Base-by-base conservation (phyloP, 2,888 invertebrate genomes). In the Halictus ligatus region DNA sequence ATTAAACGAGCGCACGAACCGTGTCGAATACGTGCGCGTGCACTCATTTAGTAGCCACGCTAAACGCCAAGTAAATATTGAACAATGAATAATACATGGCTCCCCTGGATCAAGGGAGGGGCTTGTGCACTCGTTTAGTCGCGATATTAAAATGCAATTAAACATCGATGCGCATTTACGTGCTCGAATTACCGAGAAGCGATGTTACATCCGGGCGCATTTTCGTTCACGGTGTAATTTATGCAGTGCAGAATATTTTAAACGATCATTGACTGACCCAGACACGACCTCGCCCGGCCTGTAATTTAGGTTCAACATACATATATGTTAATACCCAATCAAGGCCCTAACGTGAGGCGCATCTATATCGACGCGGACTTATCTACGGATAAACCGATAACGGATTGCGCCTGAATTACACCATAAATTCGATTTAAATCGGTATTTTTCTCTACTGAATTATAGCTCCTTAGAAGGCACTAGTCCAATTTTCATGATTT, bases 21-120 rank as follows among this genome's bases (percentile, higher is more conserved):
- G 8, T 15, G 46, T 50, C 64, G n/a, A 5, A 21, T n/a, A 15
- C 40, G 48, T 64, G 25, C 75, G 18, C 21, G 25, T 25, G 69
- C 25, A 76, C 69, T 76, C 67, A 75, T 84, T 84, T 69, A 48
- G 58, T 29, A 67, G 67, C 40, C 73, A 15, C 67, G 71, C 60
- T 80, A 80, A 84, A 84, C 35, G 69, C 50, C 80, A 71, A 48
- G 80, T 84, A 80, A 80, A 80, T 84, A 85, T 85, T 78, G 71
- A 80, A 64, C 72, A 58, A 73, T 78, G 85, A 85, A 85, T 86
- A 85, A 86, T 81, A 48, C 78, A 81, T 75, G 18, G n/a, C n/a
- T 58, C 43, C 64, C 6, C 25, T 21, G 46, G 40, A n/a, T n/a
- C 43, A 13, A 43, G 71, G n/a, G 71, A 6, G 40, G 69, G 21